Conservation (phyloP, 53 echinoderm and acorn worm species). For the Antedon mediterranea region DNA sequence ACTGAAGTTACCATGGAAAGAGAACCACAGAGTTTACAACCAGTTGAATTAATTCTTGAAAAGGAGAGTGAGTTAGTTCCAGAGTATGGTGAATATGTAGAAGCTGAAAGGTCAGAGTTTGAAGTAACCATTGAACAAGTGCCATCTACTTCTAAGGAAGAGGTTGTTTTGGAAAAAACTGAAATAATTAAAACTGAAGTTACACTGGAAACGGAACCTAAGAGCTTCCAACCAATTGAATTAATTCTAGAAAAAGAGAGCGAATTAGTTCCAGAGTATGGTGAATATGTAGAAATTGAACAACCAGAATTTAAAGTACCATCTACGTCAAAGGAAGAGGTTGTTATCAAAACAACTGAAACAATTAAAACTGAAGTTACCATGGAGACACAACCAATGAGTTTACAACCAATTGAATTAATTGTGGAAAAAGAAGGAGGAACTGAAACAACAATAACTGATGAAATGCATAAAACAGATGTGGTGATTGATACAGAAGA, state of each 20-base stretch:
- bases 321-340: too few species aligned
- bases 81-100: too few species aligned
- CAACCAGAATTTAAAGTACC: conserved; percentile 10
- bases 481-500: conserved; percentile 16
- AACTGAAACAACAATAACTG: not conserved
- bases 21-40: too few species aligned
- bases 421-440: conserved; percentile 29
- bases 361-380: conserved; percentile 2
- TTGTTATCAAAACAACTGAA: not conserved
- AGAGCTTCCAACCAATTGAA: conserved; percentile 39
- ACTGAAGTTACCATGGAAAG: too few species aligned
- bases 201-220: conserved; percentile 28
- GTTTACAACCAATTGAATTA: conserved; percentile 31
- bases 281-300: not conserved
- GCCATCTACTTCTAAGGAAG: too few species aligned
- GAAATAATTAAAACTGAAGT: conserved; percentile 30
- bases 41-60: too few species aligned
- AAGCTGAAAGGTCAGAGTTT: conserved; percentile 32
- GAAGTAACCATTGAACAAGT: conserved; percentile 9
- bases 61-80: too few species aligned
- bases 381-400: conserved; percentile 18
- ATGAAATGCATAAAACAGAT: not conserved
- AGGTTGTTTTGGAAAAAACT: too few species aligned
- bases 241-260: conserved; percentile 37
- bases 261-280: too few species aligned